These are phyloP conservation scores for Volucella zonaria DNA, from an alignment of 2,888 invertebrate genomes.

Conservation along the genomic window DNA sequence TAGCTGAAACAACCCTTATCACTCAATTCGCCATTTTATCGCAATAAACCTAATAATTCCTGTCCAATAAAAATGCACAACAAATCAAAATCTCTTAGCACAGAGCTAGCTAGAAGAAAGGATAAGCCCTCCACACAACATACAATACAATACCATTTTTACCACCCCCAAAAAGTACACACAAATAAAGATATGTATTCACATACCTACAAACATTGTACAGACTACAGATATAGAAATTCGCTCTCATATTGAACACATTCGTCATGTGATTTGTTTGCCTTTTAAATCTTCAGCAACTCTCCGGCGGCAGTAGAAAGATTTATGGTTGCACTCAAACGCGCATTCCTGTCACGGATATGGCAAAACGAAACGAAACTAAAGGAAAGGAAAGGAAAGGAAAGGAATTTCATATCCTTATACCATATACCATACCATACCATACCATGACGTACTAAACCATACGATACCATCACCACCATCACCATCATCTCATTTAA, in stretches of 20 bases:
- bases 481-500: background rate
- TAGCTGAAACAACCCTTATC: conserved; percentile 72
- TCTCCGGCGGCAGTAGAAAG: conserved; percentile 69
- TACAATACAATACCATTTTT: conserved; percentile 35
- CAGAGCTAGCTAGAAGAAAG: conserved; percentile 21
- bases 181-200: conserved; percentile 31
- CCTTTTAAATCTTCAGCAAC: conserved; percentile 74
- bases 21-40: conserved; percentile 74
- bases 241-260: conserved; percentile 71
- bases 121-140: conserved; percentile 58
- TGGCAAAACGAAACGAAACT: conserved; percentile 9
- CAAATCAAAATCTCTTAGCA: conserved; percentile 69
- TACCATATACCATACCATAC: conserved; percentile 19
- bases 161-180: conserved; percentile 52
- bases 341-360: conserved; percentile 74
- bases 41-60: conserved; percentile 74
- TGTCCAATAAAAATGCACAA: conserved; percentile 74
- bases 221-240: conserved; percentile 9
- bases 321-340: conserved; percentile 74
- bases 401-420: conserved; percentile 74
- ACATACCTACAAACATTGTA: background rate
- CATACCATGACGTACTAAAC: too few relatives aligned
- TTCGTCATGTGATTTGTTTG: conserved; percentile 74
- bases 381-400: conserved; percentile 44
- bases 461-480: background rate